These are phyloP conservation scores for Drosophila subquinaria DNA, from an alignment of 2,888 invertebrate species.

Conservation along the genomic window DNA sequence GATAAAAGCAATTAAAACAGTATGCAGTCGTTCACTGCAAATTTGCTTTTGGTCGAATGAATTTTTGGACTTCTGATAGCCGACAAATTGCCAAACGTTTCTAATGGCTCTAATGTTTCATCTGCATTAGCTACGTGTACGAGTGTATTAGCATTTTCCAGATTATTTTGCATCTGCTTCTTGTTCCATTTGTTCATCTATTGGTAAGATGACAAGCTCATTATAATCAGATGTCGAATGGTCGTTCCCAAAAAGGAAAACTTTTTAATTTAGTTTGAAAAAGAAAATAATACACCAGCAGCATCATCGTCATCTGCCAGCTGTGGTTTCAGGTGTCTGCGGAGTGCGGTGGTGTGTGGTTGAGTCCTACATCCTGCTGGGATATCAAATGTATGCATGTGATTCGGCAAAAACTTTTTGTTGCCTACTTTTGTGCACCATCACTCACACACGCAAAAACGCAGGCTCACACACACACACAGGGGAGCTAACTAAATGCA, in stretches of 20 bases:
- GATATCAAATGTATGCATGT: constrained; percentile 63
- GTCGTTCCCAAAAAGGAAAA: constrained; percentile 35
- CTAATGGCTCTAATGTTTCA: constrained; percentile 2
- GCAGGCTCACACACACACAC: constrained; percentile 16
- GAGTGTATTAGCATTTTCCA: constrained; percentile 7
- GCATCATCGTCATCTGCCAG: constrained; percentile 36
- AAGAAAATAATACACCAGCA: constrained; percentile 65
- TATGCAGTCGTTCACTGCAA: constrained; percentile 33
- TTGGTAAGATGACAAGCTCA: constrained; percentile 65
- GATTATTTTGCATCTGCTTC: not conserved
- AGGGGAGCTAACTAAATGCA: constrained; percentile 64
- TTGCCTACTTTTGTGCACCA: constrained; percentile 67
- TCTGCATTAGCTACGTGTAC: constrained; percentile 14
- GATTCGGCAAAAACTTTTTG: constrained; percentile 63
- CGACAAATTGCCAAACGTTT: constrained; percentile 37
- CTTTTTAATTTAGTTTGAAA: constrained; percentile 73
- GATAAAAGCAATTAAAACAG: constrained; percentile 49
- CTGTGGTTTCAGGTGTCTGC: not conserved
- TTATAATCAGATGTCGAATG: constrained; percentile 52
- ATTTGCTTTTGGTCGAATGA: constrained; percentile 30
- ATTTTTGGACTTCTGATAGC: constrained; percentile 13
- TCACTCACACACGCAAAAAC: constrained; percentile 29
- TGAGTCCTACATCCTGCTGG: not conserved
- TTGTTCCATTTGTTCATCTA: constrained; percentile 1
- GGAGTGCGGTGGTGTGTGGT: constrained; percentile 4